Evolutionary conservation across 2,797 vertebrate genomes (phyloP).

Genomic region (Manis pentadactyla): DNA sequence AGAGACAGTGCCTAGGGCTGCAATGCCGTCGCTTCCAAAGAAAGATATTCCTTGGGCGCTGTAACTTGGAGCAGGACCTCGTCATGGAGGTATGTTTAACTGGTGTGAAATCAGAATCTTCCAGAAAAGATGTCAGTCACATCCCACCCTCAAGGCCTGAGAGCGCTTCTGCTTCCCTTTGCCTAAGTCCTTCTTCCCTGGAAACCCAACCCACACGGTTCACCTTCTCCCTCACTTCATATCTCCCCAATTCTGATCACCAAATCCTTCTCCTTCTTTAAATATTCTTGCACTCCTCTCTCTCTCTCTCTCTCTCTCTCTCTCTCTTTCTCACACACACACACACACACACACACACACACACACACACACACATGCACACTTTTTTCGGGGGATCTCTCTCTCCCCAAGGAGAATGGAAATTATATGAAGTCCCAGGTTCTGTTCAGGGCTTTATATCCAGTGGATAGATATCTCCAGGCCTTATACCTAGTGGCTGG

Average conservation of each 20-base stretch:
- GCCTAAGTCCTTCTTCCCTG: no score
- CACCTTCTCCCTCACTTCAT: not conserved
- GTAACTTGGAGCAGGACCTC: constrained; percentile 97
- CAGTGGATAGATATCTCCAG: no score
- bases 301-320: not conserved
- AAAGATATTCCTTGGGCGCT: constrained; percentile 96
- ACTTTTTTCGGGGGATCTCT: not conserved
- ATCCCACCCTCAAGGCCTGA: not conserved
- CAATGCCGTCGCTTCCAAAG: constrained; percentile 98
- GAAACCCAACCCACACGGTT: not conserved
- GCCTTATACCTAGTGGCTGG: not conserved
- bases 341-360: no score
- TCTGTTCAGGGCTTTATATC: not conserved
- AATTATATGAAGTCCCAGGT: not conserved
- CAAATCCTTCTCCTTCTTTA: not conserved
- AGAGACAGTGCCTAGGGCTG: constrained; percentile 97
- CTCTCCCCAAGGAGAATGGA: not conserved
- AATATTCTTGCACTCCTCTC: not conserved
- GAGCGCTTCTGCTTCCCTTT: not conserved
- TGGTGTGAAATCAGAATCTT: constrained; percentile 13
- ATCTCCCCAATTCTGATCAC: no score
- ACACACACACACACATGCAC: no score
- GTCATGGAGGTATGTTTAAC: constrained; percentile 92
- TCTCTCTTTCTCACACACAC: no score
- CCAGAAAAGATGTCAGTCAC: not conserved